Evolutionary conservation across 2,888 invertebrate species (phyloP).

Genomic region (Dysmachus trigonus): DNA sequence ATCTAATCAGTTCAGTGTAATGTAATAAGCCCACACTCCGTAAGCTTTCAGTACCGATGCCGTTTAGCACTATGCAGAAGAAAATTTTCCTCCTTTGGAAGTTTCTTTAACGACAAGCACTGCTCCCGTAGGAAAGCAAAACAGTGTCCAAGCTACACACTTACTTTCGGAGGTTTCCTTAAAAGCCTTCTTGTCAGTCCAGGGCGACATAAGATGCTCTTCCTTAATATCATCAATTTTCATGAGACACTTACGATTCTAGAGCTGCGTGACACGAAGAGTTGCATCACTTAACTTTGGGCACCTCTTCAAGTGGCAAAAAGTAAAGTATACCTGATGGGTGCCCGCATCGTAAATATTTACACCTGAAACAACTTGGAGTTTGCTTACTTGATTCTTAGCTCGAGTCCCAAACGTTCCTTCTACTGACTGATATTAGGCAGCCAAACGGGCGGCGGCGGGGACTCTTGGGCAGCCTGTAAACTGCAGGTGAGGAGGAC

Average conservation of each 20-base stretch:
- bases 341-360: slow-evolving; percentile 17
- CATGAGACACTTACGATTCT: not conserved
- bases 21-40: not conserved
- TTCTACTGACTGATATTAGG: not conserved
- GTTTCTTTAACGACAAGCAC: not conserved
- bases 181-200: not conserved
- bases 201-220: not conserved
- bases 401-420: not conserved
- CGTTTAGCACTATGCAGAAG: not conserved
- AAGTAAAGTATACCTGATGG: not conserved
- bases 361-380: not conserved
- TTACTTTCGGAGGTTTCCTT: not conserved
- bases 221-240: slow-evolving; percentile 15
- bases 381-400: not conserved
- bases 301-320: slow-evolving; percentile 1
- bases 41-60: not conserved
- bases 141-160: not conserved
- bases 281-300: not conserved
- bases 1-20: not conserved
- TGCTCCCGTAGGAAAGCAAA: not conserved
- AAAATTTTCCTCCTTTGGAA: not conserved
- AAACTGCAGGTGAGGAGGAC: not conserved
- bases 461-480: not conserved
- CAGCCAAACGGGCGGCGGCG: not conserved
- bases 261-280: not conserved